These are phyloP conservation scores for Todiramphus chloris DNA, from an alignment of 2,113 vertebrate genomes.

Conservation along the genomic window DNA sequence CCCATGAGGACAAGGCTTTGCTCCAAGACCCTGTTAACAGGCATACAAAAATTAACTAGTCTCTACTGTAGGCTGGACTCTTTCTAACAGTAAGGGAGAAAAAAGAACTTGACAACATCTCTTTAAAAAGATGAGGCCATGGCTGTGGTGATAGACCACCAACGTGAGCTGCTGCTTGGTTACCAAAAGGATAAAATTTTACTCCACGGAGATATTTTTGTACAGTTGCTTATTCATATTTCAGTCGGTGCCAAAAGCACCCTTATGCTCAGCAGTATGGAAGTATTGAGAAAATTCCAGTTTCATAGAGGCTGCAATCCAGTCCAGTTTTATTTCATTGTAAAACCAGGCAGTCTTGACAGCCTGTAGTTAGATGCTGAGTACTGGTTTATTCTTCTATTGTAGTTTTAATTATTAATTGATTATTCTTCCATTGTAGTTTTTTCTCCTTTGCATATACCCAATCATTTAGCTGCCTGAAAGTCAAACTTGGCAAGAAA, in stretches of 20 bases:
- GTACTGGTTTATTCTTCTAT: background rate
- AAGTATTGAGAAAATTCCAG: background rate
- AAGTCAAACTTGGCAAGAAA: background rate
- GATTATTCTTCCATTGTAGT: background rate
- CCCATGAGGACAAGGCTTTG: background rate
- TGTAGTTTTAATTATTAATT: constrained; percentile 10
- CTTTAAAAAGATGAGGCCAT: background rate
- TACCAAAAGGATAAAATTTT: constrained; percentile 38
- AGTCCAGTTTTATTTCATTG: background rate
- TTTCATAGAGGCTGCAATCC: background rate
- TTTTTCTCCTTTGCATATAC: background rate
- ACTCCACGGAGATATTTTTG: constrained; percentile 48
- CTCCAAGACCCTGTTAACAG: background rate
- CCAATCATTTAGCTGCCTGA: background rate
- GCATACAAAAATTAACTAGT: background rate
- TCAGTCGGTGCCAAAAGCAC: constrained; percentile 8
- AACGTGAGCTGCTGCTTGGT: constrained; percentile 40
- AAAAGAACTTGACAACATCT: constrained; percentile 2
- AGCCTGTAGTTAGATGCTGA: background rate
- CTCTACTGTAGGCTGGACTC: background rate
- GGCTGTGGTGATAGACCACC: constrained; percentile 36
- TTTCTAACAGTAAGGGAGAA: background rate
- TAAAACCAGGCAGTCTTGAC: background rate
- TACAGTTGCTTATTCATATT: constrained; percentile 56
- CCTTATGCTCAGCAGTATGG: background rate